A percentile compares a stretch with the other conserved stretches of the same genome.
Conservation (phyloP, 1,140 invertebrate genomes). For the Scaptomyza hsui region DNA sequence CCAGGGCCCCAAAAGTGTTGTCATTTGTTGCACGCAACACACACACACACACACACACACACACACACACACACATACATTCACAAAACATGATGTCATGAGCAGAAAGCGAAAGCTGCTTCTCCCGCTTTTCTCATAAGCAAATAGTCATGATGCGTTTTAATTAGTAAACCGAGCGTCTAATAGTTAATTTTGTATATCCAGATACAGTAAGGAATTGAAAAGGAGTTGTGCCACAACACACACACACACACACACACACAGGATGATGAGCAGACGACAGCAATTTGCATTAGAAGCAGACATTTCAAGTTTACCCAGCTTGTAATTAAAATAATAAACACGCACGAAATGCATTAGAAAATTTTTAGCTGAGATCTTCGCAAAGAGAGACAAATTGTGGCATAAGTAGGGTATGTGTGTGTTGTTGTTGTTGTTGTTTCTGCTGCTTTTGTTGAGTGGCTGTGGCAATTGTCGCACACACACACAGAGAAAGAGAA, state of each 20-base stretch:
- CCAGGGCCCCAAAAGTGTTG: slow-evolving; percentile 49
- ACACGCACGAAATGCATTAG: slow-evolving; percentile 80
- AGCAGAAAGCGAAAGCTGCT: slow-evolving; percentile 37
- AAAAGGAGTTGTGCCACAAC: neutral
- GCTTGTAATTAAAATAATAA: slow-evolving; percentile 81
- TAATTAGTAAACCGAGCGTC: slow-evolving; percentile 71
- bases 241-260: no score
- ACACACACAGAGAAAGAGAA: neutral
- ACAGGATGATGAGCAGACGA: slow-evolving; percentile 34
- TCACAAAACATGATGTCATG: slow-evolving; percentile 35
- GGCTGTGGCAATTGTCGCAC: slow-evolving; percentile 20
- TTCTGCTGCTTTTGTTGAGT: slow-evolving; percentile 10
- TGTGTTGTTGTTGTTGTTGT: neutral
- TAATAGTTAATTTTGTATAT: slow-evolving; percentile 70
- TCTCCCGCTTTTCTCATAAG: slow-evolving; percentile 44
- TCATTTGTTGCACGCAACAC: slow-evolving; percentile 53
- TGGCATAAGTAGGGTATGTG: no score
- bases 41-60: slow-evolving; percentile 18
- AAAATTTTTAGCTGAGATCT: slow-evolving; percentile 52
- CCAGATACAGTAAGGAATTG: neutral
- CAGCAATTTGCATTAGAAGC: slow-evolving; percentile 62
- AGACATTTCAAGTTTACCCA: slow-evolving; percentile 64
- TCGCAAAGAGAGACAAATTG: slow-evolving; percentile 17
- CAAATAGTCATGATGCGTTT: slow-evolving; percentile 74
- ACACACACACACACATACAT: slow-evolving; percentile 18